Evolutionary conservation across 2,888 invertebrate species (phyloP), one percentile per base, ranked within the genome.

Genomic region (Drosophila incognita): DNA sequence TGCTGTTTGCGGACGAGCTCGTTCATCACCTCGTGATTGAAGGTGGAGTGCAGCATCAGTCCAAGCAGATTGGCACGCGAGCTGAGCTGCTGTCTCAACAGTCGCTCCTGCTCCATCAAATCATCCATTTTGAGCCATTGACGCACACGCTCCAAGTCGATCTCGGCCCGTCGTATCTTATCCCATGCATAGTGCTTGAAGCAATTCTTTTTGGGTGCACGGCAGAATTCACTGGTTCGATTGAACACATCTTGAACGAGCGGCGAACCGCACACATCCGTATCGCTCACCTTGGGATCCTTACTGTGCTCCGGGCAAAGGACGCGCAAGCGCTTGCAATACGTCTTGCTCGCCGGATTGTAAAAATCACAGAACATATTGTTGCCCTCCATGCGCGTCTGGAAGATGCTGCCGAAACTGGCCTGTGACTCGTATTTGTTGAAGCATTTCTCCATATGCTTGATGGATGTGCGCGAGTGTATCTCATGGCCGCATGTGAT

Each of bases 361-460:
- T 96, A 99, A 92, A 96, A 98, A 91, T 99, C 99, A 92, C 99
- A 99, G 93, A 99, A 99, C 96, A 99, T 98, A 84, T 98, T 98
- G 93, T 97, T 98, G 0, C 97, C 97, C 93, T 99, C 99, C 86
- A 99, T 98, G 65, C 97, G 94, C 0, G 99, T 99, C 92, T 98
- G 97, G 90, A 98, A 98, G 52, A 98, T 95, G 31, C 98, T 98
- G 15, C 99, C 99, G 93, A 99, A 99, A 0, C 98, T 98, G 2
- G 99, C 97, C 93, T 99, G 98, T 54, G 98, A 98, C 93, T 99
- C 99, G 93, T 98, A 98, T 95, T 99, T 99, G 81, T 98, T 97
- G 93, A 98, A 99, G 93, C 99, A 99, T 92, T 98, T 98, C 94
- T 99, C 99, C 98, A 99, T 98, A 91, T 99, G 99, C 88, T 97